These are phyloP conservation scores for Littorina saxatilis DNA, from an alignment of 1,140 invertebrate species.

Conservation along the genomic window DNA sequence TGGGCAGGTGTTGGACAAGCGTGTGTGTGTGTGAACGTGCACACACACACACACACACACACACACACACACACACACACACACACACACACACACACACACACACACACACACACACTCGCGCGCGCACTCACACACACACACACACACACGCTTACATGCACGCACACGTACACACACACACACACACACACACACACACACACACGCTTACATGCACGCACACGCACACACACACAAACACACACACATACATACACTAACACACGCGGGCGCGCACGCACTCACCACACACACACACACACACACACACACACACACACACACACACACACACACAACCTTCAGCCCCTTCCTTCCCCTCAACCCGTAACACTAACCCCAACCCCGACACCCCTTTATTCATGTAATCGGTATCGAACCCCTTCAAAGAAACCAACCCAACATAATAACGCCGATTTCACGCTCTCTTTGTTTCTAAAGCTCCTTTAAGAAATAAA, in stretches of 20 bases:
- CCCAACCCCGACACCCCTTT: too few relatives aligned
- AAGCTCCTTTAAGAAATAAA: too few relatives aligned
- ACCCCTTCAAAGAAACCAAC: too few relatives aligned
- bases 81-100: conserved; percentile 23
- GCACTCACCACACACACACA: neutral
- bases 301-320: neutral
- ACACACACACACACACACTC: conserved; percentile 31
- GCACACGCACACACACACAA: conserved; percentile 24
- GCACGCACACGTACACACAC: neutral
- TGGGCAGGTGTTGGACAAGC: too few relatives aligned
- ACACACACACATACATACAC: conserved; percentile 13
- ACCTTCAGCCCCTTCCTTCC: too few relatives aligned
- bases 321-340: too few relatives aligned
- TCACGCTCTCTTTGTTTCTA: too few relatives aligned
- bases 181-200: neutral
- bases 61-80: conserved; percentile 7
- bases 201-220: neutral
- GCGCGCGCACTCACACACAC: conserved; percentile 3
- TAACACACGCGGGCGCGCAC: neutral
- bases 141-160: neutral
- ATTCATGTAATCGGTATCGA: too few relatives aligned
- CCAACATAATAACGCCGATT: too few relatives aligned
- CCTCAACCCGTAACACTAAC: too few relatives aligned
- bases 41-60: neutral
- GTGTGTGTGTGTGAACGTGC: too few relatives aligned